phyloP scores from a whole-genome alignment of 2,113 vertebrate genomes.

The Ctenomys sociabilis region DNA sequence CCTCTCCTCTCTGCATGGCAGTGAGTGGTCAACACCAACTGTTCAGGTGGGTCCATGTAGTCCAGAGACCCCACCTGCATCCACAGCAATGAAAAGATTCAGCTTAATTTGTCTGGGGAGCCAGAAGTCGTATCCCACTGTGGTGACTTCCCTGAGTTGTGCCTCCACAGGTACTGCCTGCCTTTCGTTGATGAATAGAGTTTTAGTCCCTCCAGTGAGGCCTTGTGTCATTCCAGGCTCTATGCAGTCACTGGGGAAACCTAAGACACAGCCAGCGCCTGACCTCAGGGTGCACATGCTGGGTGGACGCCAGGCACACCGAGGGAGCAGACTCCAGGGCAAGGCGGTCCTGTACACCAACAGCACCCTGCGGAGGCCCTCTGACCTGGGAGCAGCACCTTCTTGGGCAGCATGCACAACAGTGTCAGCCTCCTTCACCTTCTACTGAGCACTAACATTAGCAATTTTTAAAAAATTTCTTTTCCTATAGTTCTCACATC shows the following conservation, averaged over 20 bases:
- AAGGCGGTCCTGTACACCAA: rapidly evolving
- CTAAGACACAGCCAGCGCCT: not conserved
- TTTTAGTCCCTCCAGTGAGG: not conserved
- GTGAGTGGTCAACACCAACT: rapidly evolving
- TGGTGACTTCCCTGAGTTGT: not conserved
- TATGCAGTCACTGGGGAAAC: not conserved
- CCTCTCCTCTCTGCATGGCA: not conserved
- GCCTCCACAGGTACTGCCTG: rapidly evolving
- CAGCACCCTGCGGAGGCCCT: no score
- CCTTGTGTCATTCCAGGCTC: not conserved
- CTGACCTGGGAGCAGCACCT: not conserved
- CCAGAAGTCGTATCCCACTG: not conserved
- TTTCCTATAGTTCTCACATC: not conserved
- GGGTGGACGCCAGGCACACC: not conserved
- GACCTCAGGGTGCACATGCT: no score
- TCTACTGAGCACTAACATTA: rapidly evolving
- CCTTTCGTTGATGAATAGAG: not conserved
- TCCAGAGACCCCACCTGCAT: not conserved
- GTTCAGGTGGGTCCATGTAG: rapidly evolving
- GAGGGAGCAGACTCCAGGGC: rapidly evolving
- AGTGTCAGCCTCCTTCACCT: rapidly evolving
- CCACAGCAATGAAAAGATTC: not conserved
- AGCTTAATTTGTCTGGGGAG: not conserved
- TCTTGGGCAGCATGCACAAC: not conserved
- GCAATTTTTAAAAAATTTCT: not conserved